phyloP scores from a whole-genome alignment of 2,888 invertebrate genomes.

The Megaustenia siamemsis region DNA sequence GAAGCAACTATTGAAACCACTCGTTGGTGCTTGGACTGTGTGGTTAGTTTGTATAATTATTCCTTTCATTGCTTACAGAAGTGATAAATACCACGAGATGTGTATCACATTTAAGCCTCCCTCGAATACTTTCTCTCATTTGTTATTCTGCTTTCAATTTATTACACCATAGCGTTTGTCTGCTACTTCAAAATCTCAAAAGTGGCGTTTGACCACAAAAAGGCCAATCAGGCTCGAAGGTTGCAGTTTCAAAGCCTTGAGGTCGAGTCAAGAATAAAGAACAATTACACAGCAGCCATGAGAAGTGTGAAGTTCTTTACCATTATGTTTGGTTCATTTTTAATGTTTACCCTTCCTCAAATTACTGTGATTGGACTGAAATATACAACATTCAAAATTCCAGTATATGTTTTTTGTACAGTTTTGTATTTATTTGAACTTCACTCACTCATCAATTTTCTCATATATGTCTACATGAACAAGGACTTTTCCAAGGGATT shows the following conservation, averaged over 20 bases:
- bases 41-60: not conserved
- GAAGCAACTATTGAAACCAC: not conserved
- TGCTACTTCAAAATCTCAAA: constrained; percentile 1
- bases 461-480: too few relatives aligned
- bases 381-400: too few relatives aligned
- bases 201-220: not conserved
- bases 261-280: not conserved
- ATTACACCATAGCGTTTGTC: not conserved
- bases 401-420: too few relatives aligned
- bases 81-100: not conserved
- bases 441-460: too few relatives aligned
- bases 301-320: constrained; percentile 27
- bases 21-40: not conserved
- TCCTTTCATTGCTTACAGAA: not conserved
- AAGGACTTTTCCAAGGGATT: too few relatives aligned
- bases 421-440: too few relatives aligned
- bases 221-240: not conserved
- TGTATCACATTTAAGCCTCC: not conserved
- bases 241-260: too few relatives aligned
- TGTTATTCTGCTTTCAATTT: not conserved
- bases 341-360: not conserved
- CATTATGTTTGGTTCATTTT: not conserved
- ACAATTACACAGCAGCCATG: not conserved
- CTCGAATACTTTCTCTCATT: not conserved
- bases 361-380: too few relatives aligned